Evolutionary conservation across 2,113 vertebrate species (phyloP).

Genomic region (Burhinus bistriatus): DNA sequence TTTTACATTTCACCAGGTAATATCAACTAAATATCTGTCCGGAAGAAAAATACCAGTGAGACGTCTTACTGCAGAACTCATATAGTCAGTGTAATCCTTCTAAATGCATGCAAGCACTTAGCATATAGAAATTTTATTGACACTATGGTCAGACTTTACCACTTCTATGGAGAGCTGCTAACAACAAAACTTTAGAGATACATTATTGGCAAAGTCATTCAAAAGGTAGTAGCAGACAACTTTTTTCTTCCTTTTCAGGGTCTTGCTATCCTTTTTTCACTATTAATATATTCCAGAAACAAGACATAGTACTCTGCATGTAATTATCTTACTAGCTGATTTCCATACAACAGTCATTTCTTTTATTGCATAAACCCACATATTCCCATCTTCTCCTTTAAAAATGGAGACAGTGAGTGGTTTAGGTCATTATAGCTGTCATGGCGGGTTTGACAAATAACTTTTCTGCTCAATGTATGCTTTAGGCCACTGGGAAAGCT

Average conservation of each 20-base stretch:
- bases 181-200: not conserved
- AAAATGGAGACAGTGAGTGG: not conserved
- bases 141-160: not conserved
- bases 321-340: not conserved
- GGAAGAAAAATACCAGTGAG: not conserved
- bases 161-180: not conserved
- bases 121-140: not conserved
- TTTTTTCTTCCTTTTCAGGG: not conserved
- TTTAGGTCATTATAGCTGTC: constrained; percentile 34
- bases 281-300: constrained; percentile 14
- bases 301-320: not conserved
- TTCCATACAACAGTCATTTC: not conserved
- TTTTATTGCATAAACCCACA: not conserved
- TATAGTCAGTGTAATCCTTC: not conserved
- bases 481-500: constrained; percentile 41
- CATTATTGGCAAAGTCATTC: not conserved
- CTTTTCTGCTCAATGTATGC: not conserved
- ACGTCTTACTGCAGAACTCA: not conserved
- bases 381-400: not conserved
- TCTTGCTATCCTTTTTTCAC: not conserved
- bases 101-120: not conserved
- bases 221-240: not conserved
- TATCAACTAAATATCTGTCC: not conserved
- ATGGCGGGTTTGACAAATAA: not conserved
- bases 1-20: not conserved